Evolutionary conservation across 1,140 invertebrate species (phyloP).

Genomic region (Oreohelix idahoensis): DNA sequence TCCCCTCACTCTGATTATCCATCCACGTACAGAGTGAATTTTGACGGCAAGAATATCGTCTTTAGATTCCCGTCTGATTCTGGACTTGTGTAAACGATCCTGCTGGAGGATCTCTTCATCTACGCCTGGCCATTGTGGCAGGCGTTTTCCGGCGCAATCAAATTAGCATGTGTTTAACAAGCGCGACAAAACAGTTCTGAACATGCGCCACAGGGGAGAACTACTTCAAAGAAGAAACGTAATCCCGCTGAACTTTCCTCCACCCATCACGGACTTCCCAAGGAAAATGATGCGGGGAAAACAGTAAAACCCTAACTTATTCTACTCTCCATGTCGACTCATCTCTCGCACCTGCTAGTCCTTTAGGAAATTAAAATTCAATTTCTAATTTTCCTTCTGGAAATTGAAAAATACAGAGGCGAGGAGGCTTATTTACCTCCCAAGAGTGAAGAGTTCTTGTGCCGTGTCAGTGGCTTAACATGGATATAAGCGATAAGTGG

Average conservation of each 20-base stretch:
- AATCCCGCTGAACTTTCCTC: background rate
- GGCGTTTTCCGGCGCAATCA: slow-evolving; percentile 5
- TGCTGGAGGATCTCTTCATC: background rate
- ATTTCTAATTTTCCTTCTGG: background rate
- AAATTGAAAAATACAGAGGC: background rate
- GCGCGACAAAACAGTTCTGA: background rate
- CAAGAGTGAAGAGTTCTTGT: slow-evolving; percentile 1
- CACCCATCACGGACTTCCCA: background rate
- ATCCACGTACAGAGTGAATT: too few relatives aligned
- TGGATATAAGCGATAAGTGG: slow-evolving; percentile 1
- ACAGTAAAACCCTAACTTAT: background rate
- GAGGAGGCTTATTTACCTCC: slow-evolving; percentile 8
- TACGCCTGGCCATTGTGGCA: background rate
- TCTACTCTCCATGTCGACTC: background rate
- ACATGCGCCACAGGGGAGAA: background rate
- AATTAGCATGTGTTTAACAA: background rate
- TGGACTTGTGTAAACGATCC: background rate
- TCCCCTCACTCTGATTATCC: too few relatives aligned
- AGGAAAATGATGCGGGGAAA: background rate
- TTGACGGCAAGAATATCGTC: too few relatives aligned
- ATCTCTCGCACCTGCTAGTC: background rate
- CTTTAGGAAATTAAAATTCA: slow-evolving; percentile 8
- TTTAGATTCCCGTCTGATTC: too few relatives aligned
- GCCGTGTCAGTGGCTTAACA: slow-evolving; percentile 5
- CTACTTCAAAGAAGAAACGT: background rate